Evolutionary conservation across 2,113 vertebrate species (phyloP), one percentile per base, ranked within the genome.

Genomic region (Mustela nigripes): DNA sequence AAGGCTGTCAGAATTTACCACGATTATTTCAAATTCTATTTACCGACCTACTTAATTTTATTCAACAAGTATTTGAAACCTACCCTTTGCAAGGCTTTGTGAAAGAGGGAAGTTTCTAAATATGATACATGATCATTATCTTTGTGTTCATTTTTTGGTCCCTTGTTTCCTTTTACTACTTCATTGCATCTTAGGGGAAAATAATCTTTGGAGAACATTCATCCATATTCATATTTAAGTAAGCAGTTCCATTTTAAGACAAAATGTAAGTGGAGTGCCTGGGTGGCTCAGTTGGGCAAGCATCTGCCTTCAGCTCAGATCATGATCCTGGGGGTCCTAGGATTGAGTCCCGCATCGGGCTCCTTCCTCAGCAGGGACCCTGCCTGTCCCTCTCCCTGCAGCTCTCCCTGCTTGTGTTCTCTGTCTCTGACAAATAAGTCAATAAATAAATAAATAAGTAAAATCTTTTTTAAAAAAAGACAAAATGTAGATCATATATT

Each of bases 171-270:
- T 81, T 93, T 86, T 82, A 67, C 48, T 31, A 90, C 58, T 95
- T 83, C 33, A 39, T 90, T 90, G 50, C 67, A 87, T 88, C 39
- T 62, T 67, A 56, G 12, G 48, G 58, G 76, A 56, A 79, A 97
- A 93, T 76, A 90, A 71, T 36, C 76, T 90, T 89, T 91, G 33
- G 31, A 73, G 33, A 95, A 95, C 4, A 69, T 53, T 89, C 21
- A 91, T 31, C 28, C 56, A 56, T 76, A 74, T 85, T 95, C 74
- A 79, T 83, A 74, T 67, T 90, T 88, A 88, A 93, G 45, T 69
- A 92, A 94, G 63, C 82, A 91, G 28, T 95, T 92, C 31, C 28
- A 81, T 94, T 96, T 89, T 97, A 96, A 5, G 48, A 53, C 48
- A 92, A 96, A 92, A 50, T 19, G 11, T 60, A 28, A 78, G 28